Base-by-base conservation (phyloP, 2,888 invertebrate genomes). In the Eumacrocentrus americanus region DNA sequence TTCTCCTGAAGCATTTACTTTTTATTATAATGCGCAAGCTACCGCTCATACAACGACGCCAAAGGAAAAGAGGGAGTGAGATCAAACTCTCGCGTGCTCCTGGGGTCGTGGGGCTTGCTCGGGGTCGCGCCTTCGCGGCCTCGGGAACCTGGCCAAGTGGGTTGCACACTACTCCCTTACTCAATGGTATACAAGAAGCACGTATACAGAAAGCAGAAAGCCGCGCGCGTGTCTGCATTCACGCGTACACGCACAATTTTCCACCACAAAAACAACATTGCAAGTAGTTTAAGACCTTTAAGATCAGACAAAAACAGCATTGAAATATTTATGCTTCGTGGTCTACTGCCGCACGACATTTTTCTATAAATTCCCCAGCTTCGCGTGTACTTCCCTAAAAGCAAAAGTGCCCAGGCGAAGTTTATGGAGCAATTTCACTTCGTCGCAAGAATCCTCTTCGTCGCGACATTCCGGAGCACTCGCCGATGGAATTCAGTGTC, bases 101-200 rank as follows among this genome's bases (percentile, higher is more conserved):
- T 55, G 46, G 47, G 50, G 59, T 60, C 22, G 52, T 52, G 22
- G 58, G 37, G 44, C 44, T 52, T 58, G 58, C 55, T 37, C 61
- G 50, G 51, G 60, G 47, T 53, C 64, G 60, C 58, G 58, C 59
- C 67, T 60, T 60, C 58, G 63, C 58, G 66, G 65, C 63, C 70
- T 58, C 67, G 73, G 73, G 72, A 75, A 72, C 69, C 65, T 65
- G 62, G 71, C 73, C 74, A 75, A 74, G 72, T 72, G 70, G 72
- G 73, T 69, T 71, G 67, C 69, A 63, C 60, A 61, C 53, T n/a
- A n/a, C n/a, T n/a, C n/a, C n/a, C n/a, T n/a, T n/a, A n/a, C n/a
- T n/a, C n/a, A n/a, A n/a, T n/a, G n/a, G n/a, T n/a, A n/a, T n/a
- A n/a, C n/a, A n/a, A n/a, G n/a, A n/a, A n/a, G n/a, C n/a, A n/a